Base-by-base conservation (phyloP, 2,888 invertebrate species). In the Drosophila antonietae region DNA sequence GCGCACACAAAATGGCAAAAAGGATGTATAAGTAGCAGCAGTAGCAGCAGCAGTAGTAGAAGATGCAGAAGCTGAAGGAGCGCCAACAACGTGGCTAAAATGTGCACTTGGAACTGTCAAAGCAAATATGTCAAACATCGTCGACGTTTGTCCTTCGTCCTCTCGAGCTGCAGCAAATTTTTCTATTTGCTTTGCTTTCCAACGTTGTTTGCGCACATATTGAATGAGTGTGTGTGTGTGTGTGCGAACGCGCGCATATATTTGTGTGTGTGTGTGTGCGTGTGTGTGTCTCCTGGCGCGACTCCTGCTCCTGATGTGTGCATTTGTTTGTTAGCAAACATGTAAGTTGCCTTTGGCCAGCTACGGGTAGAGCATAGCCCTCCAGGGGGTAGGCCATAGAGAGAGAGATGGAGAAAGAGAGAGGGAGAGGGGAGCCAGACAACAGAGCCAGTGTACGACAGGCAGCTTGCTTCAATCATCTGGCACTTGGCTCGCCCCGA, bases 81-180 rank as follows among this genome's bases (percentile, higher is more conserved):
- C 74, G 46, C 46, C 46, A 47, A 52, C 61, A 83, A 78, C 87
- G 85, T 88, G 80, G 88, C 85, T 89, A 84, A 86, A 86, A 86
- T 89, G 88, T 87, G 89, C 88, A 87, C 86, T 87, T 83, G 83
- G 88, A 83, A 88, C 88, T 87, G 86, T 88, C 86, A 87, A 87
- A 87, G 86, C 86, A 87, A 89, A 89, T 89, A 87, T 87, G 86
- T 87, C 86, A 89, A 87, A 87, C 86, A 87, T 83, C 79, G 84
- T 79, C 87, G 77, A 75, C 81, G 83, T 85, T 84, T 81, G 87
- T 78, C 78, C 80, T 76, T 69, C 75, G 64, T 68, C 78, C 72
- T 79, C 51, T 76, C 58, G 68, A 56, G 73, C 70, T 76, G 82
- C 80, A 80, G 82, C 66, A 81, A 73, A 81, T 71, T 80, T 81